Conservation (phyloP, 2,888 invertebrate species). For the Pseudococcus jackbeardsleyi region DNA sequence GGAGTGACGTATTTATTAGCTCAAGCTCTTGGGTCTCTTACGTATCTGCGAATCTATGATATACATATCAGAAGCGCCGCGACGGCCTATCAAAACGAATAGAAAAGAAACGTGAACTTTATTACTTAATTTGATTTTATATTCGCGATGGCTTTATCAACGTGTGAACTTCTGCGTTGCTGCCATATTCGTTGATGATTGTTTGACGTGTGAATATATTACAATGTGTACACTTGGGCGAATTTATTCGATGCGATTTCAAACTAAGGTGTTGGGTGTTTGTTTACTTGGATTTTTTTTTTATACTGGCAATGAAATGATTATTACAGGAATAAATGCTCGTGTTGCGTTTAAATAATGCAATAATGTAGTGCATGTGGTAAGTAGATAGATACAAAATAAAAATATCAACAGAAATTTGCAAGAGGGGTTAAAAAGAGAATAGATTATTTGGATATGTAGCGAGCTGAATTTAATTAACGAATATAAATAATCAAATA, state of each 20-base stretch:
- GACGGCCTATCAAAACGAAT: background rate
- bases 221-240: background rate
- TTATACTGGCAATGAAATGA: too few species aligned
- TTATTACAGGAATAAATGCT: background rate
- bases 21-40: background rate
- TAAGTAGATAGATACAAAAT: too few species aligned
- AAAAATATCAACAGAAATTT: background rate
- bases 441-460: too few species aligned
- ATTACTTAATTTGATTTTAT: conserved; percentile 16
- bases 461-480: too few species aligned
- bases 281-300: background rate
- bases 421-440: too few species aligned
- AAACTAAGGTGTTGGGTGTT: background rate
- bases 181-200: conserved; percentile 3
- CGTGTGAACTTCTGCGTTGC: background rate
- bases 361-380: background rate
- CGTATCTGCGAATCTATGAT: background rate
- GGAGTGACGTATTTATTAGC: conserved; percentile 24
- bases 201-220: conserved; percentile 1
- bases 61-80: background rate
- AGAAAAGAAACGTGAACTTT: conserved; percentile 31
- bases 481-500: too few species aligned
- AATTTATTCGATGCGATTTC: background rate
- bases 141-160: background rate
- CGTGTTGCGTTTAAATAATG: background rate